A percentile compares a stretch with the other conserved stretches of the same genome.
phyloP scores from a whole-genome alignment of 2,888 invertebrate species.

The Trilocha varians region DNA sequence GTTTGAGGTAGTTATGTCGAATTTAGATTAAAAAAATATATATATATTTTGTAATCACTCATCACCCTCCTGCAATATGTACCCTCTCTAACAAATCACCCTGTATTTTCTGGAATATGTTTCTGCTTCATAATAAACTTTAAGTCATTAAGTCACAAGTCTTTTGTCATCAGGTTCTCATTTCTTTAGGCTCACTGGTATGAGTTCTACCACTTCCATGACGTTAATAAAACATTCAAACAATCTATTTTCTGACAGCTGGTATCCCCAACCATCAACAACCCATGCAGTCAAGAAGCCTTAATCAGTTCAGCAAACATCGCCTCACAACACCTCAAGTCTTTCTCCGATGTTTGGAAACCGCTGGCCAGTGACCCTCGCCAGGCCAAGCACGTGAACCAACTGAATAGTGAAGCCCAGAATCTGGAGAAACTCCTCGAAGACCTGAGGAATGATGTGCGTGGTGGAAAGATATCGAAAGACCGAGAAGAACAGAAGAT shows the following conservation, averaged over 20 bases:
- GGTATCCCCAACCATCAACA: constrained; percentile 41
- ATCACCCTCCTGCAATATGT: too few relatives aligned
- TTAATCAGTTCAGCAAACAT: constrained; percentile 30
- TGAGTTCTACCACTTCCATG: too few relatives aligned
- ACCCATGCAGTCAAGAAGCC: constrained; percentile 31
- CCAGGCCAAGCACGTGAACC: constrained; percentile 15
- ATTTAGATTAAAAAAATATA: too few relatives aligned
- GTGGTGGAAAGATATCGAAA: constrained; percentile 27
- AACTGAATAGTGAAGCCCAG: constrained; percentile 20
- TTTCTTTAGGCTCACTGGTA: too few relatives aligned
- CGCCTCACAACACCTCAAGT: constrained; percentile 23
- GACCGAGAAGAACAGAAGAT: constrained; percentile 23
- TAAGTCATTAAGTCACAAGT: too few relatives aligned
- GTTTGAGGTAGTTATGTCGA: too few relatives aligned
- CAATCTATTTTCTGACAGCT: constrained; percentile 21
- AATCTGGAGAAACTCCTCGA: constrained; percentile 25
- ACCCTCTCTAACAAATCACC: too few relatives aligned
- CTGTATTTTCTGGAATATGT: too few relatives aligned
- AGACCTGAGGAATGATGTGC: constrained; percentile 27
- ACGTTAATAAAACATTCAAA: too few relatives aligned
- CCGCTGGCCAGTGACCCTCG: constrained; percentile 22
- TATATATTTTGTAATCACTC: too few relatives aligned
- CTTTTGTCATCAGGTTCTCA: too few relatives aligned
- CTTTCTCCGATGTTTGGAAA: constrained; percentile 27
- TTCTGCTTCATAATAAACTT: too few relatives aligned